Percentiles rank a stretch among this genome's conserved stretches.
phyloP scores from a whole-genome alignment of 2,113 vertebrate species.

The Tringa solitaria region DNA sequence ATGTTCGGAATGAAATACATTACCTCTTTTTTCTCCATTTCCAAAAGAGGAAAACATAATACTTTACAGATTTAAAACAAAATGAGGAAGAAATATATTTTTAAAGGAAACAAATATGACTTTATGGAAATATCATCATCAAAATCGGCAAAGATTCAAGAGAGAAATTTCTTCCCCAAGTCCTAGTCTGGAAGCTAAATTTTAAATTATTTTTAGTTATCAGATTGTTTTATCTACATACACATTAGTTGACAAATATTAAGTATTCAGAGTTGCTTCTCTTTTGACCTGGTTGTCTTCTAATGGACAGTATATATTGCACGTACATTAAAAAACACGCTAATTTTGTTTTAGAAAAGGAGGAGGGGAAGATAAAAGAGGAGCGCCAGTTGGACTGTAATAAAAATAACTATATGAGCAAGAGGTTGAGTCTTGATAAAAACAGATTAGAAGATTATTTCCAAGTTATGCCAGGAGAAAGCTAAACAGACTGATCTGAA shows the following conservation, averaged over 20 bases:
- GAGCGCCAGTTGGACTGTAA: background rate
- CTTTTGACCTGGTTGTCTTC: background rate
- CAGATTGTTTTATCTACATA: conserved; percentile 6
- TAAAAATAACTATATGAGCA: background rate
- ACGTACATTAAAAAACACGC: background rate
- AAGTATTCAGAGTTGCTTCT: background rate
- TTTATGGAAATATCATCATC: conserved; percentile 42
- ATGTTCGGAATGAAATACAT: background rate
- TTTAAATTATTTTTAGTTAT: conserved; percentile 18
- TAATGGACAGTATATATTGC: background rate
- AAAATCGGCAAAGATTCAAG: conserved; percentile 30
- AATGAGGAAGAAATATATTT: background rate
- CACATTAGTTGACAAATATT: background rate
- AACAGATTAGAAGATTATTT: background rate
- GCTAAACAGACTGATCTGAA: background rate
- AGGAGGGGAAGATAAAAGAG: background rate
- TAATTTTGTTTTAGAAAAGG: background rate
- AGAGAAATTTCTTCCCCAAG: background rate
- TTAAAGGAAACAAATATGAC: conserved; percentile 35
- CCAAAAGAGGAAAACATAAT: background rate
- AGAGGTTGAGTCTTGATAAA: background rate
- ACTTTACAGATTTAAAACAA: background rate
- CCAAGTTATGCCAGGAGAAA: background rate
- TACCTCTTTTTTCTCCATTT: background rate
- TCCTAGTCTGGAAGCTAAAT: conserved; percentile 11